Evolutionary conservation across 2,797 vertebrate genomes (phyloP), one percentile per base, ranked within the genome.

Genomic region (Amblyopsis hoosieri): DNA sequence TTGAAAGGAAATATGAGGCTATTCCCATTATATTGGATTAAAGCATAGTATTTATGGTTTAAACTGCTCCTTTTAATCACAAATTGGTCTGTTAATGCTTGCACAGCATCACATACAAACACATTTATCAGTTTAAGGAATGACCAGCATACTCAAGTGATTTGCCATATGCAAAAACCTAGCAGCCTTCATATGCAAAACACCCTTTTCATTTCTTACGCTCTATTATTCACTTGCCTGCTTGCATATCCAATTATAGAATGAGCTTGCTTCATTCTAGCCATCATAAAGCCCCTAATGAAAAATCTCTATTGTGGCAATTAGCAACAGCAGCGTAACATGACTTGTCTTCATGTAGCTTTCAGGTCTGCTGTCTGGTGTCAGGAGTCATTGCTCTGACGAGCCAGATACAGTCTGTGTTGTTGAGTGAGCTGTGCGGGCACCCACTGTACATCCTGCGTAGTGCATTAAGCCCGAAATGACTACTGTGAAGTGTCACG

Each of bases 211-310:
- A 82, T 76, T 87, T 77, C 71, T 84, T 78, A 81, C 88, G 79
- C 89, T 85, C 83, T 85, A 84, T 89, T 90, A 86, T 90, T 89
- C 77, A 75, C 85, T 88, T 79, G 86, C 81, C 87, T 79, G 79
- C 86, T 79, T 86, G 80, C 86, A 85, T 85, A 87, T 86, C 85
- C 85, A 88, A 88, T 92, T 87, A 86, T 76, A 82, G 86, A 86
- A 89, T 77, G 72, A 75, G 78, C 76, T 85, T 81, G 79, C 78
- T 64, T 83, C 76, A 81, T 89, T 89, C 81, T 69, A 89, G 73
- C 74, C 76, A 87, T 75, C 84, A 64, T 55, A 70, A 68, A 73
- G 62, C 72, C 67, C 23, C 53, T 79, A 65, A 68, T 64, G 64
- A 67, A 68, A 74, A 75, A 66, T 73, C 74, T 81, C 69, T 54